phyloP scores from a whole-genome alignment of 2,888 invertebrate genomes.

The Automeris io region DNA sequence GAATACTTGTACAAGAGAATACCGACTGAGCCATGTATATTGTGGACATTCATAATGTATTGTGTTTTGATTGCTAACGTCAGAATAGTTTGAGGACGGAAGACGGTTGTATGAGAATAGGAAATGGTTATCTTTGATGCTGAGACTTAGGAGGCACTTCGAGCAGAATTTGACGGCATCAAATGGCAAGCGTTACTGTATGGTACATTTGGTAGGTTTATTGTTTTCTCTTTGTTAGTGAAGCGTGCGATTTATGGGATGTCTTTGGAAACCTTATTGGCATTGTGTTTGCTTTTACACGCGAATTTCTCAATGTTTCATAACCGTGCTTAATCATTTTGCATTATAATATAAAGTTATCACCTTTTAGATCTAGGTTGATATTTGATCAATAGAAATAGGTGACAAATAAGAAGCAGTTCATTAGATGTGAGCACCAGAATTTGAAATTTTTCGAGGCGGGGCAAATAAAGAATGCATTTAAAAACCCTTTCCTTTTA shows the following conservation, averaged over 20 bases:
- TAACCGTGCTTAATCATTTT: no score
- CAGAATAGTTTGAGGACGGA: constrained; percentile 57
- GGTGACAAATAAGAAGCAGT: no score
- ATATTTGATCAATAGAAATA: no score
- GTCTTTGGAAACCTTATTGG: no score
- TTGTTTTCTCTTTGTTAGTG: constrained; percentile 39
- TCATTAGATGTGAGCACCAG: no score
- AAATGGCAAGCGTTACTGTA: constrained; percentile 42
- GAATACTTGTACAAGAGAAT: not conserved
- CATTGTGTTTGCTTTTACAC: no score
- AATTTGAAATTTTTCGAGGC: no score
- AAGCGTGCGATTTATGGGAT: constrained; percentile 33
- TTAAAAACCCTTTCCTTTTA: no score
- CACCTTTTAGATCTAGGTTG: no score
- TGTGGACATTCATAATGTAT: constrained; percentile 67
- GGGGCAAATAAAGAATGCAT: no score
- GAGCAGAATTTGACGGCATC: constrained; percentile 53
- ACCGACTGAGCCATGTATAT: not conserved
- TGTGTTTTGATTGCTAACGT: constrained; percentile 71
- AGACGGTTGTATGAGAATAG: constrained; percentile 49
- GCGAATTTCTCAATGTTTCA: no score
- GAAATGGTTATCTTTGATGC: constrained; percentile 59
- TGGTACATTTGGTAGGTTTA: constrained; percentile 50
- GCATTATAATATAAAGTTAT: no score
- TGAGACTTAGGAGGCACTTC: constrained; percentile 27